Conservation (phyloP, 2,113 vertebrate species). For the Poecile atricapillus region DNA sequence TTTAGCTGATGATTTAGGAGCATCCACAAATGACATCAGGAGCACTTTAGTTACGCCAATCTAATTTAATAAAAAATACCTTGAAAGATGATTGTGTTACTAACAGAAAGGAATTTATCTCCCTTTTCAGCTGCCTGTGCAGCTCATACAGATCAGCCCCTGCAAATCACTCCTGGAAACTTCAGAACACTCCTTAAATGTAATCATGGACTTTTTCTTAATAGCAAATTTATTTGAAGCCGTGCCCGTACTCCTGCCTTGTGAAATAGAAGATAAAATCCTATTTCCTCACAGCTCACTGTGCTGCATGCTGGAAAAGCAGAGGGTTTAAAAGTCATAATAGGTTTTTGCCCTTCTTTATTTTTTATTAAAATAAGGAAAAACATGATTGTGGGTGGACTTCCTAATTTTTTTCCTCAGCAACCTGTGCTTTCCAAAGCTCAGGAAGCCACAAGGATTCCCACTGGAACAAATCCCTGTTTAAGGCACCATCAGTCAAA, state of each 20-base stretch:
- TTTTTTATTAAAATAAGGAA: not conserved
- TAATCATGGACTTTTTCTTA: not conserved
- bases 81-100: not conserved
- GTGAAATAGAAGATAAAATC: not conserved
- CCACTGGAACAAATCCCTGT: not conserved
- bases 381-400: not conserved
- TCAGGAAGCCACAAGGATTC: not conserved
- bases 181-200: not conserved
- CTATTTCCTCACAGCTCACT: not conserved
- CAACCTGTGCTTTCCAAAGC: not conserved
- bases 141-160: not conserved
- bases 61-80: slow-evolving; percentile 33
- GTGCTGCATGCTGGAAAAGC: not conserved
- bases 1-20: slow-evolving; percentile 14
- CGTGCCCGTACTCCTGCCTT: not conserved
- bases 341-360: not conserved
- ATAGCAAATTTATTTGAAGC: not conserved
- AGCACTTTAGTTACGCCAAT: not conserved
- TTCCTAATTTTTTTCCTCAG: accelerated
- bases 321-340: not conserved
- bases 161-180: not conserved
- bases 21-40: slow-evolving; percentile 24
- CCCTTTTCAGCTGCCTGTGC: not conserved
- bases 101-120: slow-evolving; percentile 1
- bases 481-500: not conserved